Evolutionary conservation across 35 echinoderm and acorn worm species (phyloP).

Genomic region (Amphiura filiformis): DNA sequence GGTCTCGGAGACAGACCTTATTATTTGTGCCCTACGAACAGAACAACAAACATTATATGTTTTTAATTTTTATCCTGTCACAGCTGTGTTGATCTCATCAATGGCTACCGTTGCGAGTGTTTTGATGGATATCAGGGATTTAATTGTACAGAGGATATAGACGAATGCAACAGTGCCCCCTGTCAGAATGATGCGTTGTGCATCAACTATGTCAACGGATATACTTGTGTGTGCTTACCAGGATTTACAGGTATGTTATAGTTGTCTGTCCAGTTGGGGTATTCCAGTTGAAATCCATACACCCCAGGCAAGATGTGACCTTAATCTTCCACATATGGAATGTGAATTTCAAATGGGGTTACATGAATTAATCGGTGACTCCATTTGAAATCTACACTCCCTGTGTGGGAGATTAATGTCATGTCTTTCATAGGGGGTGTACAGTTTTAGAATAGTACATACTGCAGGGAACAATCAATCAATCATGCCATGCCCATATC

Average conservation of each 20-base stretch:
- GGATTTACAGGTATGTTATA: slow-evolving; percentile 9
- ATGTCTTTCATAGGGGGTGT: too few relatives aligned
- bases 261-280: too few relatives aligned
- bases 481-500: too few relatives aligned
- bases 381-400: too few relatives aligned
- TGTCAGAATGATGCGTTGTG: slow-evolving; percentile 17
- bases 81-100: background rate
- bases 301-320: background rate
- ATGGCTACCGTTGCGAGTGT: background rate
- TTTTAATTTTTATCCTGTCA: background rate
- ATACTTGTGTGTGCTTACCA: background rate
- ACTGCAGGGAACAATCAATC: too few relatives aligned
- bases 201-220: background rate
- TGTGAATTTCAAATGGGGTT: background rate
- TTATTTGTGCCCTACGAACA: too few relatives aligned
- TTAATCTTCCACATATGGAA: background rate
- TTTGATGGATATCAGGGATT: background rate
- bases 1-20: too few relatives aligned
- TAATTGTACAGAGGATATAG: background rate
- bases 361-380: background rate
- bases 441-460: too few relatives aligned
- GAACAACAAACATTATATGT: background rate
- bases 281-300: too few relatives aligned
- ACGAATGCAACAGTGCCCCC: slow-evolving; percentile 23
- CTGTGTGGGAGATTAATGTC: too few relatives aligned